Evolutionary conservation across 2,113 vertebrate species (phyloP).

Genomic region (Oryzias woworae): DNA sequence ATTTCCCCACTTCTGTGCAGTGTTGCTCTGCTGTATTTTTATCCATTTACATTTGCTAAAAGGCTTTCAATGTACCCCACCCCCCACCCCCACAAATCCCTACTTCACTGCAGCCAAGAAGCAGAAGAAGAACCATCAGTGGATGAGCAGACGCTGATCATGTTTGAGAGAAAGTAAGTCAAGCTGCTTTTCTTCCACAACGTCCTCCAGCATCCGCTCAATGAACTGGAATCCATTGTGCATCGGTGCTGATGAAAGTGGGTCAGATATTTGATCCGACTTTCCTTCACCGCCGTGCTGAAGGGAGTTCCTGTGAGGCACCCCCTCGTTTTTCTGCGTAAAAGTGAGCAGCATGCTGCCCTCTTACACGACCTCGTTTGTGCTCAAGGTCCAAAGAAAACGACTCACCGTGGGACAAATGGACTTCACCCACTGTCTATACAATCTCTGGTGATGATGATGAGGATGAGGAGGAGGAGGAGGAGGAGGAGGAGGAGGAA

Average conservation of each 20-base stretch:
- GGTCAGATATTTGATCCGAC: conserved; percentile 56
- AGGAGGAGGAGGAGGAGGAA: conserved; percentile 29
- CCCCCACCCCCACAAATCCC: conserved; percentile 1
- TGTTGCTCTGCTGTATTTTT: conserved; percentile 16
- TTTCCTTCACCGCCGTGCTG: conserved; percentile 19
- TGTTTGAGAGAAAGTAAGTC: conserved; percentile 75
- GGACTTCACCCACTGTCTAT: conserved; percentile 69
- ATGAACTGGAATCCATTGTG: conserved; percentile 65
- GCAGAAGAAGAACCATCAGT: conserved; percentile 2
- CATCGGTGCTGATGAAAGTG: conserved; percentile 59
- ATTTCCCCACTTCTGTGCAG: conserved; percentile 18
- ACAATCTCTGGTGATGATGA: neutral
- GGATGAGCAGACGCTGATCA: conserved; percentile 60
- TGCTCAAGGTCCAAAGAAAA: conserved; percentile 61
- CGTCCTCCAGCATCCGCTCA: conserved; percentile 36
- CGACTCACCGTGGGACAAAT: conserved; percentile 71
- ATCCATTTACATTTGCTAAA: conserved; percentile 49
- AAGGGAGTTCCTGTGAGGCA: conserved; percentile 5
- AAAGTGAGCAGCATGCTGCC: neutral
- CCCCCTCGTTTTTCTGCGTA: neutral
- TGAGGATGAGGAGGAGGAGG: conserved; percentile 31
- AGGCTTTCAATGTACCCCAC: conserved; percentile 59
- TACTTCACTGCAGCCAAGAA: conserved; percentile 37
- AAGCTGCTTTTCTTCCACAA: conserved; percentile 40
- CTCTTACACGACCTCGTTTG: conserved; percentile 27